Conservation (phyloP, 2,797 vertebrate species). For the Notamacropus eugenii region DNA sequence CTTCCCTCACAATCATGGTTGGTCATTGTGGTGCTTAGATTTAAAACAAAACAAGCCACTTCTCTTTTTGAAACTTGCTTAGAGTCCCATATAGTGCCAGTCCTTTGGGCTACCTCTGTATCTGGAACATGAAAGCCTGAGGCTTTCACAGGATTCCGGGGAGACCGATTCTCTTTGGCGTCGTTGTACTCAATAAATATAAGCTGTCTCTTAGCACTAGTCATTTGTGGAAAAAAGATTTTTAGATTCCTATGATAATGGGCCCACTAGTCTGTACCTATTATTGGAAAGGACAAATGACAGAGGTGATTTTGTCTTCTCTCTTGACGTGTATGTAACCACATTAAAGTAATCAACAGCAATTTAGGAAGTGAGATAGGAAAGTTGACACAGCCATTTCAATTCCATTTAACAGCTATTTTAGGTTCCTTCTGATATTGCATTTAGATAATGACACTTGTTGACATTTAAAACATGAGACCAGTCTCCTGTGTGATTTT, state of each 20-base stretch:
- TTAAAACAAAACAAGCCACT: not conserved
- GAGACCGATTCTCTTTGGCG: not conserved
- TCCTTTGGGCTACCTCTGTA: not conserved
- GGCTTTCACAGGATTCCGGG: not conserved
- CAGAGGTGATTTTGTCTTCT: constrained; percentile 1
- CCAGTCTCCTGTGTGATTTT: constrained; percentile 19
- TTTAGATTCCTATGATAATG: constrained; percentile 46
- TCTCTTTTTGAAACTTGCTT: not conserved
- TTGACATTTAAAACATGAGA: constrained; percentile 65
- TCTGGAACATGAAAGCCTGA: not conserved
- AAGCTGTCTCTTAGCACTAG: not conserved
- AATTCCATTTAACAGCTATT: constrained; percentile 66
- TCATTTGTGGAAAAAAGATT: constrained; percentile 36
- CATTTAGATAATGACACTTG: constrained; percentile 69
- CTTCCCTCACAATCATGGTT: not conserved
- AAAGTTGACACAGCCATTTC: constrained; percentile 62
- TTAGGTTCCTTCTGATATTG: constrained; percentile 70
- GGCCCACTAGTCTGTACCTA: constrained; percentile 15
- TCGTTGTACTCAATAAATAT: constrained; percentile 39
- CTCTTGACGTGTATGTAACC: constrained; percentile 20
- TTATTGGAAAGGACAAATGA: constrained; percentile 43
- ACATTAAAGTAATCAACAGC: constrained; percentile 70
- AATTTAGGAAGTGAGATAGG: constrained; percentile 71
- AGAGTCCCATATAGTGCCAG: not conserved
- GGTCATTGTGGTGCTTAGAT: not conserved